A percentile compares a stretch with the other conserved stretches of the same genome.
Evolutionary conservation across 2,797 vertebrate species (phyloP).

Genomic region (Falco rusticolus): DNA sequence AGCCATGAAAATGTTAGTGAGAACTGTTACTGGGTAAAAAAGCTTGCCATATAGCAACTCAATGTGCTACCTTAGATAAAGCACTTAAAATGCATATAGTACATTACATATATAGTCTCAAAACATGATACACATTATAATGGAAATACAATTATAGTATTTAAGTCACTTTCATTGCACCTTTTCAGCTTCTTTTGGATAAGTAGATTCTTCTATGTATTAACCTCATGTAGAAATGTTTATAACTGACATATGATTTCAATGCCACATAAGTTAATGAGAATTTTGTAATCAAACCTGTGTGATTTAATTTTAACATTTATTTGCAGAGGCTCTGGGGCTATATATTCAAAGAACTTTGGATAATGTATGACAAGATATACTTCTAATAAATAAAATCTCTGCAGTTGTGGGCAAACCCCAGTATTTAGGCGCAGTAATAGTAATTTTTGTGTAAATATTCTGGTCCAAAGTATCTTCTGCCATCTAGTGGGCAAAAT

Average conservation of each 20-base stretch:
- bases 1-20: background rate
- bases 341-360: background rate
- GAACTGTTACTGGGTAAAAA: background rate
- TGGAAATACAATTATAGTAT: background rate
- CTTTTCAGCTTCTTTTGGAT: background rate
- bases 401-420: background rate
- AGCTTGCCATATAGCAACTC: background rate
- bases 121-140: background rate
- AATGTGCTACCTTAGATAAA: background rate
- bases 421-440: background rate
- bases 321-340: background rate
- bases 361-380: background rate
- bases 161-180: background rate
- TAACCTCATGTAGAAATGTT: background rate
- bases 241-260: background rate
- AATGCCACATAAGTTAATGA: accelerated
- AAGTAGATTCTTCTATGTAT: background rate
- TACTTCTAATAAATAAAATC: background rate
- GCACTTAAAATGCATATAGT: background rate
- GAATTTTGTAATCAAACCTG: background rate
- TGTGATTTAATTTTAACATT: background rate
- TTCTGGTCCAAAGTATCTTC: slow-evolving; percentile 31
- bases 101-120: background rate
- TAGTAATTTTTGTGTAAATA: background rate
- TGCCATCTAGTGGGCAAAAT: slow-evolving; percentile 65